A percentile compares a stretch with the other conserved stretches of the same genome.
Evolutionary conservation across 2,888 invertebrate genomes (phyloP).

Genomic region (Tineola bisselliella): DNA sequence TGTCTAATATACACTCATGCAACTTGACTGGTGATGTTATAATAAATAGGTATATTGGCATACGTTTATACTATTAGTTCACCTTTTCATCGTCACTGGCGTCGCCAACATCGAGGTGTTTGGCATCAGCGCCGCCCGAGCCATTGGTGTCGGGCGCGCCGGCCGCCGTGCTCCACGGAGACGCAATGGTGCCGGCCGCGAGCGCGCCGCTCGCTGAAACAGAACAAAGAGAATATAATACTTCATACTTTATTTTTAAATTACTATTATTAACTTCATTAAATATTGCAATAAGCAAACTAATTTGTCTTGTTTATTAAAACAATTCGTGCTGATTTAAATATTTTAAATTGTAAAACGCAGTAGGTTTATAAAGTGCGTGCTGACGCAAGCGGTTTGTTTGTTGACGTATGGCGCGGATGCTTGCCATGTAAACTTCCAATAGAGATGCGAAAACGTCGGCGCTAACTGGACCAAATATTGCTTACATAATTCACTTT

Average conservation of each 20-base stretch:
- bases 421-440: conserved; percentile 53
- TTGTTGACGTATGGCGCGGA: conserved; percentile 38
- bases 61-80: conserved; percentile 14
- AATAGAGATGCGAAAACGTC: conserved; percentile 37
- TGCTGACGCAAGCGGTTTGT: conserved; percentile 47
- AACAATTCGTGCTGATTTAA: background rate
- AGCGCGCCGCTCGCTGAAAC: conserved; percentile 66
- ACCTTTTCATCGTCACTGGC: conserved; percentile 80
- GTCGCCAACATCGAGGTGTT: conserved; percentile 92
- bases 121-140: conserved; percentile 87
- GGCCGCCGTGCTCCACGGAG: conserved; percentile 93
- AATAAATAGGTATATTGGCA: background rate
- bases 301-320: background rate
- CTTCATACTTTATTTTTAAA: too few relatives aligned
- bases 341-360: background rate
- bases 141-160: conserved; percentile 87
- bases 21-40: too few relatives aligned
- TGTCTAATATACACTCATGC: too few relatives aligned
- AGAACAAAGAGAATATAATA: conserved; percentile 18
- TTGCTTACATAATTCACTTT: conserved; percentile 2
- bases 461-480: background rate
- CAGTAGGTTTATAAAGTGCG: background rate
- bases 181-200: conserved; percentile 93
- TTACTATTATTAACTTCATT: too few relatives aligned
- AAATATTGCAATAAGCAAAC: too few relatives aligned